These are phyloP conservation scores for Otus scops DNA, from an alignment of 2,797 vertebrate genomes.

Conservation along the genomic window DNA sequence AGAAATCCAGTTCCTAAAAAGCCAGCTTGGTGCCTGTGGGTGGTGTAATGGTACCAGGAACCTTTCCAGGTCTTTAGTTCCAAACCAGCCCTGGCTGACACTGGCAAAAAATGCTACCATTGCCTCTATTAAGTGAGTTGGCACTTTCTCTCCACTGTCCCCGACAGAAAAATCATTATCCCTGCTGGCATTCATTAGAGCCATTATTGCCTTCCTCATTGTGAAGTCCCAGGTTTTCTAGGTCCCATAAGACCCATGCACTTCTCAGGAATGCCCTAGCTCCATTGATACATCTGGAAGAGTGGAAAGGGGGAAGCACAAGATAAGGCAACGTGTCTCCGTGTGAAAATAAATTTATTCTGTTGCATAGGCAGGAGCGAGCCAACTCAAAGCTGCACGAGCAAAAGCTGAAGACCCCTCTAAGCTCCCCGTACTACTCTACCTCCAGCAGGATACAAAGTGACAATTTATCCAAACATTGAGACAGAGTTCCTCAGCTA, in stretches of 20 bases:
- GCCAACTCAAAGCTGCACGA: not conserved
- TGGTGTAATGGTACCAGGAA: not conserved
- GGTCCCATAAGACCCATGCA: not conserved
- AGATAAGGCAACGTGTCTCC: not conserved
- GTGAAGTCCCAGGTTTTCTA: not conserved
- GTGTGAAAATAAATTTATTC: not conserved
- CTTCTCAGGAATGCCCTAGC: not conserved
- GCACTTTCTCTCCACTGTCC: not conserved
- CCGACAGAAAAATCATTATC: not conserved
- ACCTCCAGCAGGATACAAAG: constrained; percentile 52
- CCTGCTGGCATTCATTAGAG: not conserved
- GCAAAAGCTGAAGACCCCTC: not conserved
- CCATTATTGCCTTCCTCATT: not conserved
- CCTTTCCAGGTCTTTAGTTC: not conserved
- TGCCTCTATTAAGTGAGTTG: not conserved
- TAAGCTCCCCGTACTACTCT: not conserved
- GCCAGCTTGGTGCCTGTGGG: not conserved
- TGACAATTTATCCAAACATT: constrained; percentile 61
- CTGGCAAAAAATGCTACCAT: not conserved
- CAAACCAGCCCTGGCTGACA: not conserved
- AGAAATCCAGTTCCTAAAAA: not conserved
- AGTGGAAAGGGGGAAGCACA: not conserved
- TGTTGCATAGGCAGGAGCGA: accelerated
- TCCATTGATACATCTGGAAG: not conserved
- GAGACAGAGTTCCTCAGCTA: constrained; percentile 26